Percentiles rank a stretch among this genome's conserved stretches.
These are phyloP conservation scores for Epizoanthus ramosus DNA, from an alignment of 92 coral and sea anemone species.

Conservation along the genomic window DNA sequence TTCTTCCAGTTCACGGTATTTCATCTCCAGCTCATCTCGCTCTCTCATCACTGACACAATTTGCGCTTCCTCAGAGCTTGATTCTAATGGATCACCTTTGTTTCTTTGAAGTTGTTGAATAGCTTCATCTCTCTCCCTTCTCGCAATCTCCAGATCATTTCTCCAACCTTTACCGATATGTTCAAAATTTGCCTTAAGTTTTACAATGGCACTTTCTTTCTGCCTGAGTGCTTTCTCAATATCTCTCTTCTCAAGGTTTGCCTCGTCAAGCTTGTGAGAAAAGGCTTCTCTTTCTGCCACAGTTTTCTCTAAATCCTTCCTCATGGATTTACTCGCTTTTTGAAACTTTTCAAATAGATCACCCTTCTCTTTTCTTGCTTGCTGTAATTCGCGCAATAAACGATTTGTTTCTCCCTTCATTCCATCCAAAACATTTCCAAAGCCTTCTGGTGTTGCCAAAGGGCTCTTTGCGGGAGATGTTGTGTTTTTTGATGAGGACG, in stretches of 20 bases:
- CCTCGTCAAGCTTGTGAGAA: constrained; percentile 65
- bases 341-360: constrained; percentile 75
- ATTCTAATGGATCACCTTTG: not conserved
- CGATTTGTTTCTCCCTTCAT: constrained; percentile 79
- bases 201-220: constrained; percentile 75
- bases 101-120: constrained; percentile 33
- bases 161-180: constrained; percentile 96
- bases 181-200: constrained; percentile 85
- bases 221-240: constrained; percentile 67
- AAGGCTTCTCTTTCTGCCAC: constrained; percentile 73
- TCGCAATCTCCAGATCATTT: constrained; percentile 80
- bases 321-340: constrained; percentile 61
- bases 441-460: constrained; percentile 62
- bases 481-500: constrained; percentile 16
- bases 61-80: not conserved
- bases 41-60: constrained; percentile 8
- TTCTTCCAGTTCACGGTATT: constrained; percentile 30
- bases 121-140: constrained; percentile 76
- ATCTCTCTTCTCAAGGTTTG: constrained; percentile 65
- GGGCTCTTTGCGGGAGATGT: constrained; percentile 37
- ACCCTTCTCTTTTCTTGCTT: constrained; percentile 81
- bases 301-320: constrained; percentile 80
- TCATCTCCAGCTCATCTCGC: constrained; percentile 13
- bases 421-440: constrained; percentile 69
- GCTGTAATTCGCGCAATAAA: constrained; percentile 69